phyloP scores from a whole-genome alignment of 2,113 vertebrate genomes.

The Gracilinanus agilis region DNA sequence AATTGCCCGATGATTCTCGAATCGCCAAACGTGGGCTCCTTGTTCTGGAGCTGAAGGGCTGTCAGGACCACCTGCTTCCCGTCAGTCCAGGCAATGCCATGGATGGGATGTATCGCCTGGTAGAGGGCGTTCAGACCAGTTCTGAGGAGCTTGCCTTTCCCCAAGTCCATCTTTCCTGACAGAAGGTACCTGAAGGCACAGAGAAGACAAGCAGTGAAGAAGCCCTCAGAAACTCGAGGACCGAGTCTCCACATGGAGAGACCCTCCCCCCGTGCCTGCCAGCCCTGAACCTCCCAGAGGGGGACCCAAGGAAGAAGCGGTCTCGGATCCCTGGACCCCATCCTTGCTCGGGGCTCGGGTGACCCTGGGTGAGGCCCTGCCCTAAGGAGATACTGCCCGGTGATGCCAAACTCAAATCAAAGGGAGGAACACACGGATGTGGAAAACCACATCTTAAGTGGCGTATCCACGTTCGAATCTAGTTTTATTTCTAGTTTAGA shows the following conservation, averaged over 20 bases:
- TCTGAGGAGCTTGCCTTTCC: conserved; percentile 93
- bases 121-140: conserved; percentile 92
- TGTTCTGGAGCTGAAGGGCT: conserved; percentile 83
- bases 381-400: no score
- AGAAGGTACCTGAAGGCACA: conserved; percentile 57
- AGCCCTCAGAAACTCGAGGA: background rate
- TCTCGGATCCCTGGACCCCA: no score
- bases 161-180: conserved; percentile 91
- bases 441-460: background rate
- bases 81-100: conserved; percentile 97
- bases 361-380: no score
- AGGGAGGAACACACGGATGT: background rate
- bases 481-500: background rate
- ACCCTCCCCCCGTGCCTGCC: background rate
- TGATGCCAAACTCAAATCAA: no score
- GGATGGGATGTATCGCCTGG: conserved; percentile 93
- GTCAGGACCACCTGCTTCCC: conserved; percentile 95
- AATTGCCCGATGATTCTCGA: conserved; percentile 94
- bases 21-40: conserved; percentile 91
- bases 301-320: no score
- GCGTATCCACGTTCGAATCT: background rate
- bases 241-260: background rate
- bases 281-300: no score
- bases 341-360: no score
- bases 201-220: conserved; percentile 33